A percentile compares a stretch with the other conserved stretches of the same genome.
Conservation (phyloP, 2,113 vertebrate species). For the Guaruba guarouba region DNA sequence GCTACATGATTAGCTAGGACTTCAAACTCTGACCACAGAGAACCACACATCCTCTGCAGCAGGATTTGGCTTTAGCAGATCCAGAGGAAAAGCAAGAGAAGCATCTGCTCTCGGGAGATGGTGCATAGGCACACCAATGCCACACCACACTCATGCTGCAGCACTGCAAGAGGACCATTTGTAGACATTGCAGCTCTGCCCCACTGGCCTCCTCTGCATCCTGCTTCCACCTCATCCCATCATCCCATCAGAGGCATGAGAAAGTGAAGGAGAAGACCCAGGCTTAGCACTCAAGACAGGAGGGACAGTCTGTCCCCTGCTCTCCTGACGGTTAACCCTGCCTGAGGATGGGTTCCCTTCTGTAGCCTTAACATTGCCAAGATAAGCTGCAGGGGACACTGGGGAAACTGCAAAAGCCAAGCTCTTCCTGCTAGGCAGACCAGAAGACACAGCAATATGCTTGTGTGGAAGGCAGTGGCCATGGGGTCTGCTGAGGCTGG, state of each 20-base stretch:
- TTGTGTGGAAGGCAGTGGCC: background rate
- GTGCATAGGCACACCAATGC: background rate
- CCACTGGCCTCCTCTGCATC: background rate
- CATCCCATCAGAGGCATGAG: background rate
- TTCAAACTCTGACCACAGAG: background rate
- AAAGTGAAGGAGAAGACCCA: background rate
- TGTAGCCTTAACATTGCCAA: background rate
- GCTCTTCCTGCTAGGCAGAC: background rate
- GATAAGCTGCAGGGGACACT: background rate
- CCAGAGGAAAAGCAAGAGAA: background rate
- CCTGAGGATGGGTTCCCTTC: background rate
- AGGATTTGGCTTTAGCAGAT: background rate
- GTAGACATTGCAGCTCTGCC: background rate
- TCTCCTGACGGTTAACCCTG: background rate
- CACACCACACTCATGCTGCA: background rate
- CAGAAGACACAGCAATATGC: background rate
- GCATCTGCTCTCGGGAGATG: background rate
- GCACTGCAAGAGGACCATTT: background rate
- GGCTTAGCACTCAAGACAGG: background rate
- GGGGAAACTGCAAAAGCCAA: background rate
- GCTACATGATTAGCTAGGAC: accelerated
- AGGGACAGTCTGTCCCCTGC: background rate
- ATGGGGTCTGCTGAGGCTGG: background rate
- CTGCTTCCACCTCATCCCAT: background rate
- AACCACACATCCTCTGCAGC: background rate